Evolutionary conservation across 2,113 vertebrate genomes (phyloP).

Genomic region (Zingel zingel): DNA sequence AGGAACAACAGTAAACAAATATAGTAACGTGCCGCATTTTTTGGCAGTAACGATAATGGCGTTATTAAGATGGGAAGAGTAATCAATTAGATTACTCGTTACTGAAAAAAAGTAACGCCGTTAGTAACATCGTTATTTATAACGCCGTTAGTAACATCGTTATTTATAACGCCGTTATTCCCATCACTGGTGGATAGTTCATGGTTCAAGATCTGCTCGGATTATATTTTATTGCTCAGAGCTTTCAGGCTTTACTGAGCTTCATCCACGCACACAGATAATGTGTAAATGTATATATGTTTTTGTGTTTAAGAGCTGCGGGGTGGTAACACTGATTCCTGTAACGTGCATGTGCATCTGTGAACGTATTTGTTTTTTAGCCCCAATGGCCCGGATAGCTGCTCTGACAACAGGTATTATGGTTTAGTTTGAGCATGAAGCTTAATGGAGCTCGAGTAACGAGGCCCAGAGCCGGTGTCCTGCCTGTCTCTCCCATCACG

Average conservation of each 20-base stretch:
- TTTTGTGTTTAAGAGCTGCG: constrained; percentile 26
- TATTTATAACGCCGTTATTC: too few relatives aligned
- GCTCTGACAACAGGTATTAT: constrained; percentile 82
- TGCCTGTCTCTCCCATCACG: constrained; percentile 74
- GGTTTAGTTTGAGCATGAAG: constrained; percentile 74
- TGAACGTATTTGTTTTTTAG: constrained; percentile 2
- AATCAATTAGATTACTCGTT: too few relatives aligned
- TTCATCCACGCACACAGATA: constrained; percentile 10
- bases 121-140: too few relatives aligned
- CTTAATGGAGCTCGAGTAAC: constrained; percentile 82
- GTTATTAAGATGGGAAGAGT: too few relatives aligned
- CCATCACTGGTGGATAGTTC: not conserved
- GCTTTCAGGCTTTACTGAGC: not conserved
- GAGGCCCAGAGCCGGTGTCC: constrained; percentile 71
- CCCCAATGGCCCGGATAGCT: constrained; percentile 71
- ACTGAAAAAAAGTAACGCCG: too few relatives aligned
- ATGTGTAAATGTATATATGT: constrained; percentile 35
- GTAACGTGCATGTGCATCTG: too few relatives aligned
- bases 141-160: too few relatives aligned
- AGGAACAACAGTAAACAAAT: too few relatives aligned
- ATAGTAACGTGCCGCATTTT: too few relatives aligned
- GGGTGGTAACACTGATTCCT: constrained; percentile 20
- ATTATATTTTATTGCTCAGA: not conserved
- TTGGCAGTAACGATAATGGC: too few relatives aligned
- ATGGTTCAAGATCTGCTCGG: not conserved